Base-by-base conservation (phyloP, 2,113 vertebrate species). In the Australoheros scitulus region DNA sequence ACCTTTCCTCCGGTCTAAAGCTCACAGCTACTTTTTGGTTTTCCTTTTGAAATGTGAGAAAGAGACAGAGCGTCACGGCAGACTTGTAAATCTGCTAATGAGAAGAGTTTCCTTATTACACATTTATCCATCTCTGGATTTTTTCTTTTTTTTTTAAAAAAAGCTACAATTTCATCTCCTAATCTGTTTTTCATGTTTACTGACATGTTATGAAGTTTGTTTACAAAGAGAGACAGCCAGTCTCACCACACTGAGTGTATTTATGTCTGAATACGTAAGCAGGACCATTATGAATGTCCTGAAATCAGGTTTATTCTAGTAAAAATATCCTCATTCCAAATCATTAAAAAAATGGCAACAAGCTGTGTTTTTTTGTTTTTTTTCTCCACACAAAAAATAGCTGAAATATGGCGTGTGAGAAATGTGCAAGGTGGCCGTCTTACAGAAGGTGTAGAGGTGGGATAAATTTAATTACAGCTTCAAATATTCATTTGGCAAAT, bases 401-500 rank as follows among this genome's bases (percentile, higher is more conserved):
- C 85, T 89, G 83, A 92, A 93, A 94, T 89, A 87, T 91, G 86
- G 90, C 89, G 83, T 88, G 86, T 91, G 92, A 92, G 90, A 93
- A 93, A 89, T 92, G 93, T 91, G 92, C 90, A 93, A 94, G 92
- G 93, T 94, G 94, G 93, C 94, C 93, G 88, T 94, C 90, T 89
- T 92, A 93, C 93, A 94, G 93, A 94, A 94, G 93, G 93, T 95
- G 94, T 94, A 95, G 95, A 96, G 94, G 96, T 95, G 94, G 95
- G 93, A 94, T 95, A 94, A 94, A 96, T 96, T 96, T 96, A 96
- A 96, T 96, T 96, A 96, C 91, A 91, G 95, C 92, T 95, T 95
- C 95, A 95, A 95, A 95, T 95, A 96, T 95, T 95, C 93, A 94
- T 95, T 96, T 96, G 95, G 95, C 95, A 96, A 95, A 96, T 96